Evolutionary conservation across 2,888 invertebrate species (phyloP).

Genomic region (Himalopsyche anomala): DNA sequence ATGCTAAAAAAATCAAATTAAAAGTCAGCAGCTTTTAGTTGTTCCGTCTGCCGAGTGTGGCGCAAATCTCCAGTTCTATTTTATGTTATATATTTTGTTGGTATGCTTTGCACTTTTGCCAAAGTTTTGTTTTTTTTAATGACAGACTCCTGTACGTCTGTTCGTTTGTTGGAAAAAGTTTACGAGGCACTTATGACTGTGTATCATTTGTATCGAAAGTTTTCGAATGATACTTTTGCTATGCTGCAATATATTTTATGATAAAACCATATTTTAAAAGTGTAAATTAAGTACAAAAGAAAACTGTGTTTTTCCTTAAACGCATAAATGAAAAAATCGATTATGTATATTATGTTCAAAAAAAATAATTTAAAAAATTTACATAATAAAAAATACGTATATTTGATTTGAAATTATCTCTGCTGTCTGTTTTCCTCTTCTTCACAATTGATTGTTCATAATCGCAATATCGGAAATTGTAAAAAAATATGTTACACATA

Average conservation of each 20-base stretch:
- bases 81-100: background rate
- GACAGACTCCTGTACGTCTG: constrained; percentile 23
- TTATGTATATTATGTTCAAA: too few relatives aligned
- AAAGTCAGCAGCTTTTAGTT: constrained; percentile 38
- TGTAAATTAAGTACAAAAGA: too few relatives aligned
- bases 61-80: background rate
- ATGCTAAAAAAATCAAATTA: constrained; percentile 40
- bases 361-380: too few relatives aligned
- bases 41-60: constrained; percentile 34
- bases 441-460: too few relatives aligned
- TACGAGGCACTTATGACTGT: background rate
- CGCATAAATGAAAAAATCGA: too few relatives aligned
- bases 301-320: too few relatives aligned
- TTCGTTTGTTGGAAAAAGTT: background rate
- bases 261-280: too few relatives aligned
- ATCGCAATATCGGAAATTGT: too few relatives aligned
- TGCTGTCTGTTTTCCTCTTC: too few relatives aligned
- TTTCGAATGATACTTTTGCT: background rate
- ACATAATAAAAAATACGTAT: too few relatives aligned
- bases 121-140: constrained; percentile 31
- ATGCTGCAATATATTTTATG: background rate
- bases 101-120: background rate
- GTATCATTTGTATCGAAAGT: constrained; percentile 28
- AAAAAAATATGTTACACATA: too few relatives aligned
- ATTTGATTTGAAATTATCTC: too few relatives aligned